Evolutionary conservation across 2,113 vertebrate species (phyloP).

Genomic region (Proteles cristata): DNA sequence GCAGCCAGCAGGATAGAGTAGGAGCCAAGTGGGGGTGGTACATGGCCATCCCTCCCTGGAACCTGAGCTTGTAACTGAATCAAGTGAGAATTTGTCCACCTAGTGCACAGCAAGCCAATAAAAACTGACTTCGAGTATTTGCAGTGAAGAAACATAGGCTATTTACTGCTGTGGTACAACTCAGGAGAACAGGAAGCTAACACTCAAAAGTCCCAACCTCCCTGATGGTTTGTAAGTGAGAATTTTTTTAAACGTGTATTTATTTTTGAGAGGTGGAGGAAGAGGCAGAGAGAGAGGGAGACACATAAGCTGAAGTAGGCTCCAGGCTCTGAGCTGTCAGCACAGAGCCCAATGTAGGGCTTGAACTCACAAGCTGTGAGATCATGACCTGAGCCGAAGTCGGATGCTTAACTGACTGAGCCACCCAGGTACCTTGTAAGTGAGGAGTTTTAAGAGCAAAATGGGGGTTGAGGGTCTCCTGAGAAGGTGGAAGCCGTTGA

Average conservation of each 20-base stretch:
- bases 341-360: too few species aligned
- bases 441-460: neutral
- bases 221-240: neutral
- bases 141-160: neutral
- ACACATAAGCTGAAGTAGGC: too few species aligned
- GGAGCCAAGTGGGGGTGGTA: neutral
- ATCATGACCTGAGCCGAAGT: too few species aligned
- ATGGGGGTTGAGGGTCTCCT: neutral
- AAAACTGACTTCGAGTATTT: neutral
- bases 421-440: too few species aligned
- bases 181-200: neutral
- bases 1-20: neutral
- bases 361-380: too few species aligned
- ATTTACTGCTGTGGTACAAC: neutral
- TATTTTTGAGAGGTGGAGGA: too few species aligned
- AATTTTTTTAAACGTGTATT: too few species aligned
- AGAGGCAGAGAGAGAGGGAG: too few species aligned
- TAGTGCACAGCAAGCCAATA: neutral
- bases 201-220: neutral
- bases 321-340: too few species aligned
- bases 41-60: fast-evolving
- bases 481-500: neutral
- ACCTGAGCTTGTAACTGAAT: neutral
- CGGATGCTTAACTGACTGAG: too few species aligned
- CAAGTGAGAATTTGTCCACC: neutral